Conservation (phyloP, 2,888 invertebrate species). For the Bhutanitis thaidina region DNA sequence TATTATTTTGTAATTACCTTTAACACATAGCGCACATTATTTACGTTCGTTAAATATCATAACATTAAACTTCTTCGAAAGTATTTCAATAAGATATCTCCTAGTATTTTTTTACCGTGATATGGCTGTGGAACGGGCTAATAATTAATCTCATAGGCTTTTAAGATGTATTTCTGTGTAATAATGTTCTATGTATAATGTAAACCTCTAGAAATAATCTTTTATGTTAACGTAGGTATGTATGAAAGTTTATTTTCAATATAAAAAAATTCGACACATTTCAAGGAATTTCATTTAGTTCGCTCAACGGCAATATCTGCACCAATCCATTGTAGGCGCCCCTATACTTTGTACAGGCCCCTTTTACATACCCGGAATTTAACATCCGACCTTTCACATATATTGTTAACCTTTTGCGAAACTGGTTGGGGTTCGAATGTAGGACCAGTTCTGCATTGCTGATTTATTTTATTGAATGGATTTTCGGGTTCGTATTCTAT, state of each 20-base stretch:
- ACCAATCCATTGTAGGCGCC: slow-evolving; percentile 25
- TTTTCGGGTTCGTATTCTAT: slow-evolving; percentile 13
- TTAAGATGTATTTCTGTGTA: slow-evolving; percentile 14
- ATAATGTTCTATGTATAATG: slow-evolving; percentile 10
- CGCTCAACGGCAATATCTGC: slow-evolving; percentile 17
- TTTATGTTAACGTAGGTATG: slow-evolving; percentile 18
- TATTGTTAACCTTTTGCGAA: slow-evolving; percentile 47
- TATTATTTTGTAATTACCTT: slow-evolving; percentile 13
- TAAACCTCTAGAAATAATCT: slow-evolving; percentile 3
- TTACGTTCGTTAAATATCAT: no score
- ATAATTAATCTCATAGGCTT: slow-evolving; percentile 13
- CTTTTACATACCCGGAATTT: slow-evolving; percentile 41
- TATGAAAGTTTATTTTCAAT: slow-evolving; percentile 21
- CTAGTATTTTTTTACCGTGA: slow-evolving; percentile 9
- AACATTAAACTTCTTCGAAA: no score
- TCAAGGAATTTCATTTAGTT: slow-evolving; percentile 21
- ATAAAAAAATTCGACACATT: slow-evolving; percentile 19
- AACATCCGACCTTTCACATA: slow-evolving; percentile 45
- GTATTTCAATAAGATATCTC: no score
- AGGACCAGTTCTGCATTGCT: slow-evolving; percentile 23
- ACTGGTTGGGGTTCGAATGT: slow-evolving; percentile 35
- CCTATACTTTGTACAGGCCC: slow-evolving; percentile 35
- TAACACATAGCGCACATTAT: no score
- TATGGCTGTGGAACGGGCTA: slow-evolving; percentile 18
- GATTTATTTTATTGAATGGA: slow-evolving; percentile 21